Percentiles rank a stretch among this genome's conserved stretches.
These are phyloP conservation scores for Melanocharis versteri DNA, from an alignment of 2,113 vertebrate species.

Conservation along the genomic window DNA sequence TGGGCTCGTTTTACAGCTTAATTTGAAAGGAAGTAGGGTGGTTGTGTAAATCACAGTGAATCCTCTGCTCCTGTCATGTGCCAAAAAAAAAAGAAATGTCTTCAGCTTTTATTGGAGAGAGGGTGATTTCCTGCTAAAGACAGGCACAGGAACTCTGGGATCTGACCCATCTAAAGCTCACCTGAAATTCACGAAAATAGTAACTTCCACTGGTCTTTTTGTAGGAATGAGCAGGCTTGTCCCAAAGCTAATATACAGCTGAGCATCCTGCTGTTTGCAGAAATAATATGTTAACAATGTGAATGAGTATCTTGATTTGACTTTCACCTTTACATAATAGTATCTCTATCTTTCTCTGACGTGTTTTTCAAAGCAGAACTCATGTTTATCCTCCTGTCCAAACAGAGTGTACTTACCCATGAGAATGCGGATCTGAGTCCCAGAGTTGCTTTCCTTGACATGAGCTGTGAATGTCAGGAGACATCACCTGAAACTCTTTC, in stretches of 20 bases:
- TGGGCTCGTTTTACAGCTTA: not conserved
- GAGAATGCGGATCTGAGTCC: fast-evolving
- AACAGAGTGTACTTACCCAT: not conserved
- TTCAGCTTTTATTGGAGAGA: not conserved
- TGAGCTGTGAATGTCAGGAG: not conserved
- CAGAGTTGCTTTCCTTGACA: not conserved
- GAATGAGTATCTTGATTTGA: not conserved
- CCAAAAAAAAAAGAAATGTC: not conserved
- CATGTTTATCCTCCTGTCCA: not conserved
- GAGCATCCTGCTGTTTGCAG: not conserved
- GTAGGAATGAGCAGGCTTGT: not conserved
- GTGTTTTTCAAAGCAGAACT: not conserved
- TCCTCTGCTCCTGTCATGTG: not conserved
- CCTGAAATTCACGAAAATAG: not conserved
- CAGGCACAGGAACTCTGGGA: not conserved
- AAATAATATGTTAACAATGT: not conserved
- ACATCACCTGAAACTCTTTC: not conserved
- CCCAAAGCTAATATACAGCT: not conserved
- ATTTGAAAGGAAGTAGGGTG: not conserved
- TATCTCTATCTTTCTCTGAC: not conserved
- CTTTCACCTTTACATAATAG: not conserved
- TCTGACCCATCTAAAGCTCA: not conserved
- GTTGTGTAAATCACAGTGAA: not conserved
- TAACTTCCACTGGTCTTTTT: not conserved
- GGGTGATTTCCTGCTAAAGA: not conserved